Percentiles rank a stretch among this genome's conserved stretches.
phyloP scores from a whole-genome alignment of 2,888 invertebrate species.

The Alsophila aescularia region DNA sequence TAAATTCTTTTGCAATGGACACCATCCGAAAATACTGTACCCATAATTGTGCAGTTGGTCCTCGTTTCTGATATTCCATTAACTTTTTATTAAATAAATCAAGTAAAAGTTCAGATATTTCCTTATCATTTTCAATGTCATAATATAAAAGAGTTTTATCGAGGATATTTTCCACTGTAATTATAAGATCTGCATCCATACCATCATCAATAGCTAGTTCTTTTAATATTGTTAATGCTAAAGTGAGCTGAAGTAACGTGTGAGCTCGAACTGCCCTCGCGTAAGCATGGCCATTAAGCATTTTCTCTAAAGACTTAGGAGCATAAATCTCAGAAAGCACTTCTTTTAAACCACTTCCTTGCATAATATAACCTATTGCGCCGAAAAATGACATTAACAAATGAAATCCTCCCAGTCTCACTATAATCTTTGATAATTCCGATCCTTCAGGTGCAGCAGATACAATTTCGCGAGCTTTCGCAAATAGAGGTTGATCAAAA shows the following conservation, averaged over 20 bases:
- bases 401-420: slow-evolving; percentile 59
- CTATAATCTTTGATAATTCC: slow-evolving; percentile 38
- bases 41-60: slow-evolving; percentile 51
- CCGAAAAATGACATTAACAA: slow-evolving; percentile 46
- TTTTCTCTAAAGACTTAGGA: slow-evolving; percentile 49
- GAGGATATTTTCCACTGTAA: slow-evolving; percentile 35
- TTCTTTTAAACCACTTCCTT: slow-evolving; percentile 48
- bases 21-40: slow-evolving; percentile 54
- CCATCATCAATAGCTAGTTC: not conserved
- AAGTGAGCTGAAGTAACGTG: slow-evolving; percentile 48
- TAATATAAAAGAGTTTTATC: not conserved
- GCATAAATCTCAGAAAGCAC: slow-evolving; percentile 39
- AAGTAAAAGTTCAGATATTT: not conserved
- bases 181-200: slow-evolving; percentile 38
- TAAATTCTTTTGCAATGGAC: slow-evolving; percentile 44
- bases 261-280: slow-evolving; percentile 52
- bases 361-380: slow-evolving; percentile 45
- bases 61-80: slow-evolving; percentile 18
- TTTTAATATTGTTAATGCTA: slow-evolving; percentile 30
- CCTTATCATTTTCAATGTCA: not conserved
- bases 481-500: slow-evolving; percentile 52
- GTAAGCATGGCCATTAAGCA: slow-evolving; percentile 51
- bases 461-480: slow-evolving; percentile 52
- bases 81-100: not conserved
- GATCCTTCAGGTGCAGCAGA: slow-evolving; percentile 29